Percentiles rank a stretch among this genome's conserved stretches.
Evolutionary conservation across 2,797 vertebrate species (phyloP).

Genomic region (Propithecus perrieri): DNA sequence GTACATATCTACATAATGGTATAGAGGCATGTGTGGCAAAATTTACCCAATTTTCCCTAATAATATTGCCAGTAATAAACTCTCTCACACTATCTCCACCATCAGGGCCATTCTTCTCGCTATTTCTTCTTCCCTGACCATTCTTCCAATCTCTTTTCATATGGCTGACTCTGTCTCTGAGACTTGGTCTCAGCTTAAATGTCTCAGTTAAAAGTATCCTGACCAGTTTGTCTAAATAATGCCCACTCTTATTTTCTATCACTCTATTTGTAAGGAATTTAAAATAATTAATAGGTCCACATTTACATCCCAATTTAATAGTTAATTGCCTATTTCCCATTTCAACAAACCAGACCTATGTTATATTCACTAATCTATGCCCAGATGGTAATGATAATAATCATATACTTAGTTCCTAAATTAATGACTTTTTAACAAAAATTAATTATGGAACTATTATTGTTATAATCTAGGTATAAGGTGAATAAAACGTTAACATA

Average conservation of each 20-base stretch:
- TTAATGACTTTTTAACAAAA: not conserved
- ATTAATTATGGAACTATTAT: not conserved
- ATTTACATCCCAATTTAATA: not conserved
- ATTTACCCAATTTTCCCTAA: not conserved
- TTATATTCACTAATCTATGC: constrained; percentile 9
- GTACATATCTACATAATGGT: not conserved
- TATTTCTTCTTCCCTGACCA: not conserved
- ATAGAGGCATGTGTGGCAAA: not conserved
- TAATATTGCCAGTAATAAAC: not conserved
- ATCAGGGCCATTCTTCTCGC: not conserved
- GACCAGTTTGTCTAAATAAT: not conserved
- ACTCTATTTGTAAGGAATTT: not conserved
- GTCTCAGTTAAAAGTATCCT: not conserved
- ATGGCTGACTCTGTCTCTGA: not conserved
- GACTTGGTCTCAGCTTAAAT: not conserved
- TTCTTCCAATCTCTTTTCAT: not conserved
- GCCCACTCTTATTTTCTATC: not conserved
- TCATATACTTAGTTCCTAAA: not conserved
- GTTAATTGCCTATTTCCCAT: not conserved
- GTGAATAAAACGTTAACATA: not conserved
- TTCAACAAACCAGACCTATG: not conserved
- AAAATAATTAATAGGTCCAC: not conserved
- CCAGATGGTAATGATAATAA: not conserved
- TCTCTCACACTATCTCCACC: not conserved
- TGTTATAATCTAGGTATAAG: not conserved